These are phyloP conservation scores for Pituophis catenifer DNA, from an alignment of 2,113 vertebrate species.

Conservation along the genomic window DNA sequence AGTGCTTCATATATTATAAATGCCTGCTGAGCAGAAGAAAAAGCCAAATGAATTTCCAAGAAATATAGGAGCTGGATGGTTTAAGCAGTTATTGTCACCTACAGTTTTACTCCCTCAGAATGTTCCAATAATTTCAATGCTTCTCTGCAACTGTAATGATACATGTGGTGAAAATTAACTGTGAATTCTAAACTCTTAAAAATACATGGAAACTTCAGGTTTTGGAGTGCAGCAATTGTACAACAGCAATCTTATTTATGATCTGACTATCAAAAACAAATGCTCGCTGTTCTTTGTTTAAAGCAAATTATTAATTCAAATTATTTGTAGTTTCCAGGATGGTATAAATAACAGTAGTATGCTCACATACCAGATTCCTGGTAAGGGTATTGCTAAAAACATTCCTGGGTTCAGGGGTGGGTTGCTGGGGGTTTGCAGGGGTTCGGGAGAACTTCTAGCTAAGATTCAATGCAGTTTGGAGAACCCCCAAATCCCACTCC, in stretches of 20 bases:
- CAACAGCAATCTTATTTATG: background rate
- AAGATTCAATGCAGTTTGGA: too few species aligned
- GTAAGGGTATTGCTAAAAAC: background rate
- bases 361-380: background rate
- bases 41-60: background rate
- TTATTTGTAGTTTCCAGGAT: background rate
- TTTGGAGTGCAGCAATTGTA: background rate
- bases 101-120: conserved; percentile 6
- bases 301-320: background rate
- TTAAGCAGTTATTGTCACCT: background rate
- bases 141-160: background rate
- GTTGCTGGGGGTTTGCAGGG: too few species aligned
- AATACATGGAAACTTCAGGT: background rate
- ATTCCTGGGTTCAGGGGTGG: background rate
- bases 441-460: too few species aligned
- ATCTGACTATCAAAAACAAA: background rate
- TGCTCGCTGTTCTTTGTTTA: background rate
- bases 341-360: background rate
- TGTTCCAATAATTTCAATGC: conserved; percentile 1
- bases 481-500: too few species aligned
- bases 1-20: background rate
- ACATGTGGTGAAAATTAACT: background rate
- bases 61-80: background rate
- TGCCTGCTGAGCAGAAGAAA: conserved; percentile 1
- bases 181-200: background rate